Evolutionary conservation across 2,888 invertebrate genomes (phyloP).

Genomic region (Peribatodes rhomboidaria): DNA sequence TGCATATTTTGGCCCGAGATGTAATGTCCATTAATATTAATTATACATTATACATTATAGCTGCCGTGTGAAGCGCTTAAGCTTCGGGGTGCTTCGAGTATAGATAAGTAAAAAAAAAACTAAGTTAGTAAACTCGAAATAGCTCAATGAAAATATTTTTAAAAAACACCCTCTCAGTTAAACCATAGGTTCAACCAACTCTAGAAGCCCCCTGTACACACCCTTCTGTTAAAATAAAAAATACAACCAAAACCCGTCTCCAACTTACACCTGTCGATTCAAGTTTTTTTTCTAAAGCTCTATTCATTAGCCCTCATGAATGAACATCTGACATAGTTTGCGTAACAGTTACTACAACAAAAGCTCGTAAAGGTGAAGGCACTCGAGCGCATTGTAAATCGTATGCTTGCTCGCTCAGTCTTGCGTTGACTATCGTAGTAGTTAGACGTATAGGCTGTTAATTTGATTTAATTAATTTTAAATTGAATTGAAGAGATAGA

Average conservation of each 20-base stretch:
- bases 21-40: too few species aligned
- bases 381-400: slow-evolving; percentile 34
- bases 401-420: slow-evolving; percentile 9
- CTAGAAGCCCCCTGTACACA: too few species aligned
- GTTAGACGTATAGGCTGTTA: not conserved
- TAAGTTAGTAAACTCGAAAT: too few species aligned
- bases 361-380: slow-evolving; percentile 12
- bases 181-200: too few species aligned
- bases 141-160: too few species aligned
- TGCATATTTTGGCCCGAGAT: too few species aligned
- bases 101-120: too few species aligned
- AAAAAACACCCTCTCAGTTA: too few species aligned
- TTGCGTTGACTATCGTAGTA: slow-evolving; percentile 7
- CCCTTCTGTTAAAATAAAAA: too few species aligned
- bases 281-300: slow-evolving; percentile 21
- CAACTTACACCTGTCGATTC: slow-evolving; percentile 30
- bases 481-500: not conserved
- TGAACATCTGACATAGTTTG: slow-evolving; percentile 23
- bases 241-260: slow-evolving; percentile 12
- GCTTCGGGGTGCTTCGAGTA: too few species aligned
- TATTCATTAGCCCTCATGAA: slow-evolving; percentile 26
- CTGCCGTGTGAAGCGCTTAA: too few species aligned
- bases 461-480: not conserved
- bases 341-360: slow-evolving; percentile 14
- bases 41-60: too few species aligned